phyloP scores from a whole-genome alignment of 2,888 invertebrate genomes.

The Luperina testacea region DNA sequence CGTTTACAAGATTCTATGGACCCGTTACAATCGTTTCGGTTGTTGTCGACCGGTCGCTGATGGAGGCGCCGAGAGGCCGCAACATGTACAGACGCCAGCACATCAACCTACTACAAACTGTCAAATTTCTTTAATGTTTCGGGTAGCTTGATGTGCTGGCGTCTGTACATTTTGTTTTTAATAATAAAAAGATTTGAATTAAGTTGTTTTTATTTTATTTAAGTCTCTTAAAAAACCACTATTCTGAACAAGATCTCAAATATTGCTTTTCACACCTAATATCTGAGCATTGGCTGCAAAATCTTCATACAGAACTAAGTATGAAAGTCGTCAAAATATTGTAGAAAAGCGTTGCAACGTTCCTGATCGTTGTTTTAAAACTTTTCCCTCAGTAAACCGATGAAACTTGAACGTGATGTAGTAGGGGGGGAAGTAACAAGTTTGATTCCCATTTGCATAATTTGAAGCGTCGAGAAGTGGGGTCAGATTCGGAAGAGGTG shows the following conservation, averaged over 20 bases:
- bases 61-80: too few species aligned
- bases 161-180: too few species aligned
- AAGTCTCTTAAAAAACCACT: background rate
- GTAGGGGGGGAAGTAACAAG: slow-evolving; percentile 45
- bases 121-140: too few species aligned
- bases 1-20: too few species aligned
- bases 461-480: slow-evolving; percentile 36
- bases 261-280: background rate
- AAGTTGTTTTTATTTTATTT: background rate
- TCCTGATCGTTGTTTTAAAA: slow-evolving; percentile 36
- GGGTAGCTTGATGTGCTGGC: too few species aligned
- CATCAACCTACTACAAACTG: too few species aligned
- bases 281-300: background rate
- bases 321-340: slow-evolving; percentile 14
- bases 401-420: slow-evolving; percentile 47
- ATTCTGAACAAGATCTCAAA: background rate
- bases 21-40: too few species aligned
- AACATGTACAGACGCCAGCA: too few species aligned
- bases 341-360: slow-evolving; percentile 1
- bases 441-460: slow-evolving; percentile 61
- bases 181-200: too few species aligned
- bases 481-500: slow-evolving; percentile 2
- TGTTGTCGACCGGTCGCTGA: too few species aligned
- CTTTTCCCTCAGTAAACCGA: slow-evolving; percentile 37
- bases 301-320: background rate